These are phyloP conservation scores for Falcaria lacertinaria DNA, from an alignment of 2,888 invertebrate genomes.

Conservation along the genomic window DNA sequence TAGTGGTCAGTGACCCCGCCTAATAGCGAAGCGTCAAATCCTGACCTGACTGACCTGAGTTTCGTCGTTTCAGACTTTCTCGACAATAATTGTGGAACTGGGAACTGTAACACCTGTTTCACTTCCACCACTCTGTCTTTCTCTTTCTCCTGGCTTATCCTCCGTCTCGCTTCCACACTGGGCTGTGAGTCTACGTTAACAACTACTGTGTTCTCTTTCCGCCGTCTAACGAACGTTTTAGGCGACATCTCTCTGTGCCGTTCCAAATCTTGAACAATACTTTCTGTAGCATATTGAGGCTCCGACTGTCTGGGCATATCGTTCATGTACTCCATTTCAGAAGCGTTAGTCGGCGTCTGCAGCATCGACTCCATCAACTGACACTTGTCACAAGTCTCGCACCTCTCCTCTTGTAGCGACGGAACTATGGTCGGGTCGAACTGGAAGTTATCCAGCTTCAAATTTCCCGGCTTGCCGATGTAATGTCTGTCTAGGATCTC, in stretches of 20 bases:
- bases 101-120: slow-evolving; percentile 76
- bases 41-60: slow-evolving; percentile 43
- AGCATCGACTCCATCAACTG: slow-evolving; percentile 78
- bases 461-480: slow-evolving; percentile 76
- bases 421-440: slow-evolving; percentile 71
- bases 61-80: slow-evolving; percentile 9
- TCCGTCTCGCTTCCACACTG: slow-evolving; percentile 20
- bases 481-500: slow-evolving; percentile 81
- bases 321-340: slow-evolving; percentile 82
- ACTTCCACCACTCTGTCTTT: slow-evolving; percentile 39
- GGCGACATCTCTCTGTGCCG: slow-evolving; percentile 41
- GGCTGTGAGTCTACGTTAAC: slow-evolving; percentile 39
- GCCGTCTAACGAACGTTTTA: slow-evolving; percentile 63
- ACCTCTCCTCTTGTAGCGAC: slow-evolving; percentile 68
- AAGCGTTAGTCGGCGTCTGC: slow-evolving; percentile 89
- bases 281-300: slow-evolving; percentile 61
- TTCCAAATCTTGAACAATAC: slow-evolving; percentile 35
- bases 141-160: slow-evolving; percentile 19
- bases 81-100: slow-evolving; percentile 66
- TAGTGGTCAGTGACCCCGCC: slow-evolving; percentile 83
- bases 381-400: slow-evolving; percentile 76
- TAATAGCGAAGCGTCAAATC: slow-evolving; percentile 81
- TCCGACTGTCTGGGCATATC: slow-evolving; percentile 63
- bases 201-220: slow-evolving; percentile 66
- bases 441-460: slow-evolving; percentile 75